A percentile compares a stretch with the other conserved stretches of the same genome.
Conservation (phyloP, 2,888 invertebrate species). For the Agrotis exclamationis region DNA sequence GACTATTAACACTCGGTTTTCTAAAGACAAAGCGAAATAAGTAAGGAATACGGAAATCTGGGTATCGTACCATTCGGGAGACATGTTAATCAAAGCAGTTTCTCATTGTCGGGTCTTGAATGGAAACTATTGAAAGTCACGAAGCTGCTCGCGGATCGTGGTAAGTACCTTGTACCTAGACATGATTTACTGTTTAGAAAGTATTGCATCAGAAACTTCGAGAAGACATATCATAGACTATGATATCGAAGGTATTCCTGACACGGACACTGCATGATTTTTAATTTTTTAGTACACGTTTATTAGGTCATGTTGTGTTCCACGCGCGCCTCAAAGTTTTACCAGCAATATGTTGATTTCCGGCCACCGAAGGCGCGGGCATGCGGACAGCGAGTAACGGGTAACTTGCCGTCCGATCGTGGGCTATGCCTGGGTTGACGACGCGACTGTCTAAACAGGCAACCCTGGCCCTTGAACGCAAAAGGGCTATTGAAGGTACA, state of each 20-base stretch:
- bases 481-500: too few species aligned
- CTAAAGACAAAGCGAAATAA: not conserved
- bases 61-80: not conserved
- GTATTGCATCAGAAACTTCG: not conserved
- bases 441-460: too few species aligned
- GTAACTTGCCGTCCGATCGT: too few species aligned
- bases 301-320: too few species aligned
- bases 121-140: conserved; percentile 2
- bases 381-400: too few species aligned
- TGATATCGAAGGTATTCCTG: not conserved
- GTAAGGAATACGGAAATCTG: not conserved
- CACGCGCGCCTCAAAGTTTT: too few species aligned
- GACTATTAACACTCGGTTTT: not conserved
- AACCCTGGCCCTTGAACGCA: too few species aligned
- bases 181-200: not conserved
- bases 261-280: not conserved
- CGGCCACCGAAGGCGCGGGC: too few species aligned
- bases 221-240: not conserved
- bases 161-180: not conserved
- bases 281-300: too few species aligned
- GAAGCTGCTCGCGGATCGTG: not conserved
- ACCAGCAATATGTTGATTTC: too few species aligned
- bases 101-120: not conserved
- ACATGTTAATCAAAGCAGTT: conserved; percentile 1
- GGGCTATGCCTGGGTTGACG: too few species aligned